These are phyloP conservation scores for Chaetura pelagica DNA, from an alignment of 2,113 vertebrate genomes.

Conservation along the genomic window DNA sequence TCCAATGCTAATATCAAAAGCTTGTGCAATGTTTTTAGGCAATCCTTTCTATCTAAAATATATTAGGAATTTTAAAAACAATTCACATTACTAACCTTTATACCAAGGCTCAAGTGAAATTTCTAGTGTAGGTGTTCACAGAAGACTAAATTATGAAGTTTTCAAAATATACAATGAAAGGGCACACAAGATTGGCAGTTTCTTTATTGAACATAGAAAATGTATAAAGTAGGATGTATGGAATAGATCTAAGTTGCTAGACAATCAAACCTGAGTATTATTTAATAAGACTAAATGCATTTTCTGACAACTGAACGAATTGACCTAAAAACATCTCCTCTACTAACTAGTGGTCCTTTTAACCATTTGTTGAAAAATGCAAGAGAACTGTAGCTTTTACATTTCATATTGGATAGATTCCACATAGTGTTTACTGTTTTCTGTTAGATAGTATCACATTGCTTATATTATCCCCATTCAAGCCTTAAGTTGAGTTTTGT, in stretches of 20 bases:
- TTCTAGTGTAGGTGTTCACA: constrained; percentile 52
- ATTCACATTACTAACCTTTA: constrained; percentile 69
- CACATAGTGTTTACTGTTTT: constrained; percentile 71
- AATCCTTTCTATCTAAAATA: constrained; percentile 73
- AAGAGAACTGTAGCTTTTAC: constrained; percentile 53
- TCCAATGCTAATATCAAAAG: constrained; percentile 40
- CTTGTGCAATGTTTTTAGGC: constrained; percentile 77
- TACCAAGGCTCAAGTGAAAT: constrained; percentile 73
- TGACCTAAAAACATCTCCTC: constrained; percentile 77
- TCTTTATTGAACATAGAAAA: constrained; percentile 74
- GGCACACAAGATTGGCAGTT: constrained; percentile 77
- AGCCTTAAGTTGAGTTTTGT: constrained; percentile 62
- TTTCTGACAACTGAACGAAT: constrained; percentile 72
- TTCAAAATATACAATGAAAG: constrained; percentile 70
- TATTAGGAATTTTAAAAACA: constrained; percentile 62
- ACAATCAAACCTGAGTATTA: constrained; percentile 80
- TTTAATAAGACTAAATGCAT: constrained; percentile 66
- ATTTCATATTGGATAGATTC: constrained; percentile 62
- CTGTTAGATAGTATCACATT: constrained; percentile 70
- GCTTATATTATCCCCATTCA: constrained; percentile 72
- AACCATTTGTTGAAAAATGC: constrained; percentile 73
- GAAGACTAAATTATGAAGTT: constrained; percentile 60
- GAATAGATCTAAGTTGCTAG: constrained; percentile 70
- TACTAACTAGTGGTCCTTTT: constrained; percentile 77
- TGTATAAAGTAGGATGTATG: constrained; percentile 74